These are phyloP conservation scores for Brienomyrus brachyistius DNA, from an alignment of 2,113 vertebrate species.

Conservation along the genomic window DNA sequence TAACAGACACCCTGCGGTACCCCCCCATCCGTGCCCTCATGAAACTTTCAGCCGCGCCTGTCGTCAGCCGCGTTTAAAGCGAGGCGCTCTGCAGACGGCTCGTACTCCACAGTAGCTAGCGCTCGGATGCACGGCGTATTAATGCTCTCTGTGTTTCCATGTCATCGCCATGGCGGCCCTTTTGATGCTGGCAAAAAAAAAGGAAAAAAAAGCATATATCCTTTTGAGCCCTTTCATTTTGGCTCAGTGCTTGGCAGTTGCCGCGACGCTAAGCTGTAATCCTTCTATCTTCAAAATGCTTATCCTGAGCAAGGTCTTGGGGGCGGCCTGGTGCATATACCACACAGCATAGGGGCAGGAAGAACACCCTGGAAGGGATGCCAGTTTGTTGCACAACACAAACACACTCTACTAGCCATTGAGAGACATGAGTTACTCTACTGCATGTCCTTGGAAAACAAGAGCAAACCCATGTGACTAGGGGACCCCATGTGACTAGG, in stretches of 20 bases:
- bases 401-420: background rate
- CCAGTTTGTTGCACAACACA: background rate
- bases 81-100: background rate
- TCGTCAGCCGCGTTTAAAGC: background rate
- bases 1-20: background rate
- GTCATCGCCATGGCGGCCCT: background rate
- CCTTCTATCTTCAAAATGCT: background rate
- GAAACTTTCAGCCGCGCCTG: conserved; percentile 6
- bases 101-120: background rate
- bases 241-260: background rate
- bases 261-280: background rate
- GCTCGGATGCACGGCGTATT: background rate
- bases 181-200: background rate
- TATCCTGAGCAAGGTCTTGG: background rate
- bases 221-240: background rate
- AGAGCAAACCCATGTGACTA: background rate
- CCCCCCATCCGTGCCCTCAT: background rate
- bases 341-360: background rate
- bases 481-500: background rate
- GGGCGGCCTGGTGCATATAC: background rate
- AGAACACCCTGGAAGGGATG: background rate
- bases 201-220: background rate
- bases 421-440: background rate
- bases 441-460: background rate
- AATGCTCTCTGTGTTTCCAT: background rate